Evolutionary conservation across 1,140 invertebrate species (phyloP), one percentile per base, ranked within the genome.

Genomic region (Heliothis virescens): DNA sequence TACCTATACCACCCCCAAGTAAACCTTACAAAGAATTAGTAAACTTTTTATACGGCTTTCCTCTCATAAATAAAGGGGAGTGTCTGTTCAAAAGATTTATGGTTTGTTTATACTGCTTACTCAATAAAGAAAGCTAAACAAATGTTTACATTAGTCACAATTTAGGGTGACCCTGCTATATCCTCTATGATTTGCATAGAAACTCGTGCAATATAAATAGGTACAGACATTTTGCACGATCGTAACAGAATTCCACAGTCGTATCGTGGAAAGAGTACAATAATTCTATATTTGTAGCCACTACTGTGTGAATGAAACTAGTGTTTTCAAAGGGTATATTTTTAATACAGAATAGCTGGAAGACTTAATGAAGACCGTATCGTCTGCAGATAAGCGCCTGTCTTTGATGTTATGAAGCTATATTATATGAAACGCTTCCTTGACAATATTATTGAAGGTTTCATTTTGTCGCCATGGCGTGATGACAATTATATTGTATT

Each of bases 51-150:
- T 16, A 18, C 12, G 21, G 21, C 41, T 21, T 11, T 65, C 9
- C 7, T 48, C 41, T 21, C 41, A 9, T 67, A 67, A 67, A 67
- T 41, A 67, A 18, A 67, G 41, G 59, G 57, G 41, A 48, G 63
- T 48, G 41, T 67, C 63, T 65, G n/a, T 63, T 63, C n/a, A n/a
- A 16, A 65, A 65, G 62, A 65, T 65, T 65, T 18, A 48, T 65
- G 60, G 60, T 15, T n/a, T 47, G 15, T 63, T 34, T 41, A 41
- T 41, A 7, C n/a, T 12, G 60, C 15, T 16, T 34, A 41, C 60
- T 63, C 60, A 41, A 34, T 29, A 65, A 26, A 47, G 41, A 47
- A 48, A 48, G 18, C 63, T 26, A 67, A 67, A 67, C 13, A 21
- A 9, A 16, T 65, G 26, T 34, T 29, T 65, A 16, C 62, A 65